Evolutionary conservation across 2,797 vertebrate species (phyloP).

Genomic region (Sebastes cheni): DNA sequence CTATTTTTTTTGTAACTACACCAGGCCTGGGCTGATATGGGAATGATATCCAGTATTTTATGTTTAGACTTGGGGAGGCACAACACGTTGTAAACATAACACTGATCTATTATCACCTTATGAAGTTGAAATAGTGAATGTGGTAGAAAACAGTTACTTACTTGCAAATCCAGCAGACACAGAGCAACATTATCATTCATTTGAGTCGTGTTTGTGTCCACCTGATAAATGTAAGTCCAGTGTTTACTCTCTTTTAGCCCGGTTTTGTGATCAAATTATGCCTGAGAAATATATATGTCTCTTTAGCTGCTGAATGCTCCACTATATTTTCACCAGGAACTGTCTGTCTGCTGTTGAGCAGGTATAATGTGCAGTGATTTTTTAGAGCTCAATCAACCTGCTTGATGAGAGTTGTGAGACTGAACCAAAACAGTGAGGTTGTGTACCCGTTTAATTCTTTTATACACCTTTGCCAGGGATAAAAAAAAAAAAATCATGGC

Average conservation of each 20-base stretch:
- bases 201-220: neutral
- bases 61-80: neutral
- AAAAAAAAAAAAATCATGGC: no score
- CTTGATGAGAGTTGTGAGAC: neutral
- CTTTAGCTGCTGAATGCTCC: no score
- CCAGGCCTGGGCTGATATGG: neutral
- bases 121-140: neutral
- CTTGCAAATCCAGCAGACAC: neutral
- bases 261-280: neutral
- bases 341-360: no score
- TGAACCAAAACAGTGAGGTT: neutral
- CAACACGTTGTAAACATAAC: neutral
- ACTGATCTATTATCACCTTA: no score
- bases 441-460: neutral
- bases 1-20: neutral
- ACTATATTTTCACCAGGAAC: no score
- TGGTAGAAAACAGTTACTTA: neutral
- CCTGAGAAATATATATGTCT: neutral
- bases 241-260: neutral
- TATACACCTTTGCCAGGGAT: neutral
- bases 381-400: neutral
- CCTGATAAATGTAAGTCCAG: neutral
- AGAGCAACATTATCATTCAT: neutral
- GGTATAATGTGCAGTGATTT: no score
- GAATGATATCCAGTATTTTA: neutral